phyloP scores from a whole-genome alignment of 2,113 vertebrate species.

The Ictalurus furcatus region DNA sequence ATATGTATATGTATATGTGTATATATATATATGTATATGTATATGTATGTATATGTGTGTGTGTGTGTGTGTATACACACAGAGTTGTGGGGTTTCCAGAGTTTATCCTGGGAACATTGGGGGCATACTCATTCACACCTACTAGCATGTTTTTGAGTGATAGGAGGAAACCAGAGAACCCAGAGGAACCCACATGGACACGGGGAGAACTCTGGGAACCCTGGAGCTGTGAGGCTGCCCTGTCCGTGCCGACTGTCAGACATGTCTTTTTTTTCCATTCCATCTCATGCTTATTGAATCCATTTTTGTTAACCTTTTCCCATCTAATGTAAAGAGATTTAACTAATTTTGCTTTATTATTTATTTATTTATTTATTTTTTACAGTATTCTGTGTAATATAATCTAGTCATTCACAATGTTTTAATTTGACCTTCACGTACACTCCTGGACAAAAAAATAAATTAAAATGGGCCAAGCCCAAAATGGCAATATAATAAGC shows the following conservation, averaged over 20 bases:
- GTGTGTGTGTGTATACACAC: too few species aligned
- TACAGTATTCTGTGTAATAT: neutral
- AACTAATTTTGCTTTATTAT: neutral
- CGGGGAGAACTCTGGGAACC: neutral
- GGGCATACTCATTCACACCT: neutral
- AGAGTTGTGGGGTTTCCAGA: neutral
- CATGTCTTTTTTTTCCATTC: neutral
- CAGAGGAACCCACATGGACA: neutral
- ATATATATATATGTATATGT: too few species aligned
- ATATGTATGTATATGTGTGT: too few species aligned
- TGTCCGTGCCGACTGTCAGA: neutral
- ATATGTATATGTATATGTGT: too few species aligned
- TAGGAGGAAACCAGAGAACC: neutral
- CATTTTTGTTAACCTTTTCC: neutral
- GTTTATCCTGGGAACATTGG: neutral
- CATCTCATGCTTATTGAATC: neutral
- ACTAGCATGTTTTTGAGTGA: neutral
- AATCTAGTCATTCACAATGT: neutral
- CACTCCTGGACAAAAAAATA: too few species aligned
- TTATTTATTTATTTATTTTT: too few species aligned
- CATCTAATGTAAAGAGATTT: neutral
- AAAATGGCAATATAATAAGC: too few species aligned
- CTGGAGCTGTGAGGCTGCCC: neutral
- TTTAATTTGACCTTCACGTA: neutral
- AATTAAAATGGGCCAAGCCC: too few species aligned